phyloP scores from a whole-genome alignment of 2,797 vertebrate genomes.

The Sphenodon punctatus region DNA sequence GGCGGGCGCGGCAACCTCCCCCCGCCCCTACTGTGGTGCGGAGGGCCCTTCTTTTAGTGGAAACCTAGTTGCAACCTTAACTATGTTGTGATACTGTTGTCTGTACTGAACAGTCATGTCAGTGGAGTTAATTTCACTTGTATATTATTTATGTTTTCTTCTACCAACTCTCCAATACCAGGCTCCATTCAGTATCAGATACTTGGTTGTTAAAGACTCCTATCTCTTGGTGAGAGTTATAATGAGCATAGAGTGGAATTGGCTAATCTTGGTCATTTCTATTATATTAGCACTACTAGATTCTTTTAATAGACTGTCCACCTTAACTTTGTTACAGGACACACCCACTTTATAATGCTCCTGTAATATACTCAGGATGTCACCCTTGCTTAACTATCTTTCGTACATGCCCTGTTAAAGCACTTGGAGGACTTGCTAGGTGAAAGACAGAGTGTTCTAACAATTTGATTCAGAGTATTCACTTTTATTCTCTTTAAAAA shows the following conservation, averaged over 20 bases:
- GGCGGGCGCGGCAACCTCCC: too few relatives aligned
- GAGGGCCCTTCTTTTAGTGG: too few relatives aligned
- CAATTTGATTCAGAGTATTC: conserved; percentile 38
- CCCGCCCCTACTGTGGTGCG: too few relatives aligned
- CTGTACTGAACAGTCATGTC: neutral
- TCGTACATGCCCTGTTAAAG: conserved; percentile 64
- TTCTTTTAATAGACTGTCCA: conserved; percentile 55
- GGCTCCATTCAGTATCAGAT: conserved; percentile 20
- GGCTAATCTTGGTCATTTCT: conserved; percentile 63
- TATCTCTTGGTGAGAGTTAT: conserved; percentile 49
- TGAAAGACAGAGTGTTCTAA: conserved; percentile 46
- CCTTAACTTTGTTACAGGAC: conserved; percentile 49
- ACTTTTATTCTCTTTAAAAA: conserved; percentile 10
- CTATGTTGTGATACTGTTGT: neutral
- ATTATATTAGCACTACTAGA: conserved; percentile 58
- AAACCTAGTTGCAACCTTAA: neutral
- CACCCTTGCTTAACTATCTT: conserved; percentile 65
- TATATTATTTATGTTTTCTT: neutral
- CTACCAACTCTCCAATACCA: neutral
- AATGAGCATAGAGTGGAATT: conserved; percentile 62
- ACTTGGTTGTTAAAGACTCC: conserved; percentile 30
- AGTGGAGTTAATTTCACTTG: rapidly evolving
- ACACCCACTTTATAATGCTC: conserved; percentile 57
- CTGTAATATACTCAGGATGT: conserved; percentile 61
- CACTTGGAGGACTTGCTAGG: conserved; percentile 14